Evolutionary conservation across 2,888 invertebrate genomes (phyloP).

Genomic region (Lepidochrysops patricia): DNA sequence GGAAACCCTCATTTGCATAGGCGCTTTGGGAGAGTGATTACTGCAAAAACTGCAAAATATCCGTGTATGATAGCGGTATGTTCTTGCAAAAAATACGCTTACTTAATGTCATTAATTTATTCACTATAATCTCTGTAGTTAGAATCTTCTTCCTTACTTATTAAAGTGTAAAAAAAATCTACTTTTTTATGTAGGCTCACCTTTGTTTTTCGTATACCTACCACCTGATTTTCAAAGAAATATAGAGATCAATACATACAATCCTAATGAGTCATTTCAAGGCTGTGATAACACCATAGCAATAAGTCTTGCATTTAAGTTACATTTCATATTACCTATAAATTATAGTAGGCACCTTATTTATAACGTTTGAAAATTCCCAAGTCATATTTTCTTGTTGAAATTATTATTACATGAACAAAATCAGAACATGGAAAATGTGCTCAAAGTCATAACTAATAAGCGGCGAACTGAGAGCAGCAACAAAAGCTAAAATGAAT

Average conservation of each 20-base stretch:
- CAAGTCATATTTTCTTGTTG: not conserved
- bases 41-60: not conserved
- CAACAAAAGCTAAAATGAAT: slow-evolving; percentile 49
- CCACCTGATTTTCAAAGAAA: no score
- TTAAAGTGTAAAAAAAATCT: no score
- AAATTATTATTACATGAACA: not conserved
- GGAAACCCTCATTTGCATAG: not conserved
- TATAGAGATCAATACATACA: no score
- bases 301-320: not conserved
- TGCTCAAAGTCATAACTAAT: not conserved
- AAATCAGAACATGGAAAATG: not conserved
- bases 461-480: slow-evolving; percentile 19
- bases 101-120: not conserved
- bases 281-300: no score
- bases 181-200: no score
- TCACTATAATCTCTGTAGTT: not conserved
- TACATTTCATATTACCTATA: no score
- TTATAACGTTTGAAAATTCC: not conserved
- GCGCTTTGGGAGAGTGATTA: not conserved
- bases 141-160: no score
- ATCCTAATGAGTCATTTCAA: no score
- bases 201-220: no score
- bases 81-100: not conserved
- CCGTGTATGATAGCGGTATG: not conserved
- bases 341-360: not conserved